Conservation (phyloP, 2,888 invertebrate genomes). For the Tetanocera ferruginea region DNA sequence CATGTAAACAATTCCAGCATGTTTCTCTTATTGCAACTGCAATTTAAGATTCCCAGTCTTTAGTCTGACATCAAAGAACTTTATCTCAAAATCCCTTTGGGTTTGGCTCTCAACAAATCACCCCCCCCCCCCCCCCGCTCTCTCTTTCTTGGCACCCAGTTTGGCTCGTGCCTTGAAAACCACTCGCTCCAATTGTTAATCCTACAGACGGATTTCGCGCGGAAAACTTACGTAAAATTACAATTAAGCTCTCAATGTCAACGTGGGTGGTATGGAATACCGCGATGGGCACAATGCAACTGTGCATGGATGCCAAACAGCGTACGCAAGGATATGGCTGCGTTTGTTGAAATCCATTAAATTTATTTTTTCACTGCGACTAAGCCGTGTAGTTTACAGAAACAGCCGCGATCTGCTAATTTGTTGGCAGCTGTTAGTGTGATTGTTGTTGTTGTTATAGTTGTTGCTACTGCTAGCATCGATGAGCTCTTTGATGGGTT, state of each 20-base stretch:
- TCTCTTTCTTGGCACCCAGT: neutral
- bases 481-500: neutral
- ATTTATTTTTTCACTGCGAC: slow-evolving; percentile 23
- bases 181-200: neutral
- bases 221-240: slow-evolving; percentile 33
- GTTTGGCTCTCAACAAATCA: neutral
- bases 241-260: slow-evolving; percentile 38
- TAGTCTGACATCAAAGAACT: neutral
- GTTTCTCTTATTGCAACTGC: neutral
- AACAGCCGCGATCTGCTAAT: slow-evolving; percentile 1
- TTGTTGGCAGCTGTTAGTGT: neutral
- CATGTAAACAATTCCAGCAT: neutral
- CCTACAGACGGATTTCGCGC: slow-evolving; percentile 10
- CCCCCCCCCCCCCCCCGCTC: neutral
- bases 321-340: neutral
- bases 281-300: neutral
- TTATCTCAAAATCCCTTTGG: slow-evolving; percentile 9
- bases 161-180: neutral
- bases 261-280: neutral
- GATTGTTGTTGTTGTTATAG: neutral
- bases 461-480: neutral
- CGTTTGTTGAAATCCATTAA: slow-evolving; percentile 35
- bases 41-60: slow-evolving; percentile 9
- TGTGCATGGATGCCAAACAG: neutral
- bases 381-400: slow-evolving; percentile 11